A percentile compares a stretch with the other conserved stretches of the same genome.
Conservation (phyloP, 2,113 vertebrate genomes). For the Spea bombifrons region DNA sequence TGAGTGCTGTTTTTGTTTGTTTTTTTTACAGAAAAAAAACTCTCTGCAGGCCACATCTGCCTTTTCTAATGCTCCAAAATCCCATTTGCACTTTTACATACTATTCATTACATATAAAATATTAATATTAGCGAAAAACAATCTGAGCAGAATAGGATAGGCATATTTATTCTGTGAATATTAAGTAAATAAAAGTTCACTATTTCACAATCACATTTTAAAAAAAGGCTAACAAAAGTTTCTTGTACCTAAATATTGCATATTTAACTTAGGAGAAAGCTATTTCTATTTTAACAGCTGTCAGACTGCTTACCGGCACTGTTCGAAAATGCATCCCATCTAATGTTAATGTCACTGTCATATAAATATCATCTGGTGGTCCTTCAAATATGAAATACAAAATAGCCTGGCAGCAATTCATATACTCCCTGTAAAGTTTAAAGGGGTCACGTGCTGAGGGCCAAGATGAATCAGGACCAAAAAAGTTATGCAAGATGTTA, state of each 20-base stretch:
- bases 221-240: too few species aligned
- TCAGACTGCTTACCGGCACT: background rate
- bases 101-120: too few species aligned
- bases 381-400: background rate
- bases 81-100: too few species aligned
- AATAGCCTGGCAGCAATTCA: background rate
- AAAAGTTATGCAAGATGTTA: background rate
- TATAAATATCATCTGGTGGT: conserved; percentile 15
- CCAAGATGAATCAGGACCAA: background rate
- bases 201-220: too few species aligned
- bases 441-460: background rate
- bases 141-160: too few species aligned
- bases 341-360: background rate
- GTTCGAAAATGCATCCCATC: background rate
- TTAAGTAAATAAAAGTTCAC: too few species aligned
- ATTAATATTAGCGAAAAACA: too few species aligned
- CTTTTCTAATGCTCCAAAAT: too few species aligned
- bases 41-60: too few species aligned
- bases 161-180: too few species aligned
- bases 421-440: background rate
- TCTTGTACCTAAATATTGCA: background rate
- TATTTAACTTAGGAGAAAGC: background rate
- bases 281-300: background rate
- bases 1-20: too few species aligned
- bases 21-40: too few species aligned